phyloP scores from a whole-genome alignment of 2,888 invertebrate species.

The Drosophila subsilvestris region DNA sequence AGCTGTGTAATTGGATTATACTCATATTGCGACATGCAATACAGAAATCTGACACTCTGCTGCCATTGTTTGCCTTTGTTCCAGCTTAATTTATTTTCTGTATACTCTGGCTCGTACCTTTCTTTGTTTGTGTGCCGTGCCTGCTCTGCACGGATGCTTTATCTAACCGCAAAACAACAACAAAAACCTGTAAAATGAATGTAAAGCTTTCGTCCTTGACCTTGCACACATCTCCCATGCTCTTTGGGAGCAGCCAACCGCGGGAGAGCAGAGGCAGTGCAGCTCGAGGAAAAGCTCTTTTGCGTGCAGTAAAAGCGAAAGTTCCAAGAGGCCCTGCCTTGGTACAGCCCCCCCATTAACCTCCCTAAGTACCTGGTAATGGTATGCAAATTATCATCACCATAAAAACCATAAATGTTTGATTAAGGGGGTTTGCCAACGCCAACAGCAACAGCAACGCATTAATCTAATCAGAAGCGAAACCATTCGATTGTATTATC shows the following conservation, averaged over 20 bases:
- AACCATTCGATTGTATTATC: constrained; percentile 28
- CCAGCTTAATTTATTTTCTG: constrained; percentile 16
- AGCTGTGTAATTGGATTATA: background rate
- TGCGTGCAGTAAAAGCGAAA: constrained; percentile 38
- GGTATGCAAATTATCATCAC: constrained; percentile 40
- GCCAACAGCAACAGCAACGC: constrained; percentile 22
- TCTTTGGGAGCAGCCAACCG: constrained; percentile 13
- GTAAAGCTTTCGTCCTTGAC: constrained; percentile 74
- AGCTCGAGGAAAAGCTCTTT: constrained; percentile 2
- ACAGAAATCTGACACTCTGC: constrained; percentile 15
- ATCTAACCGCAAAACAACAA: constrained; percentile 64
- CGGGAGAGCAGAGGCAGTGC: constrained; percentile 4
- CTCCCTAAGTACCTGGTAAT: constrained; percentile 7
- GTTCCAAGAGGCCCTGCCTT: constrained; percentile 16
- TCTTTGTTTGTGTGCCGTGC: constrained; percentile 1
- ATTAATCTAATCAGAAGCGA: constrained; percentile 61
- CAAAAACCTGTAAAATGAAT: constrained; percentile 25
- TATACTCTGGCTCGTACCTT: background rate
- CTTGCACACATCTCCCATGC: constrained; percentile 57
- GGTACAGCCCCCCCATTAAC: background rate
- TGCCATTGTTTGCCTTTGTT: constrained; percentile 32
- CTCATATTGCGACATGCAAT: constrained; percentile 20
- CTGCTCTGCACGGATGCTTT: constrained; percentile 60
- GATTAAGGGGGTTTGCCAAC: constrained; percentile 16
- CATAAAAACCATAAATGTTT: constrained; percentile 11